Percentiles rank a stretch among this genome's conserved stretches.
Conservation (phyloP, 1,140 invertebrate genomes). For the Dreissena polymorpha region DNA sequence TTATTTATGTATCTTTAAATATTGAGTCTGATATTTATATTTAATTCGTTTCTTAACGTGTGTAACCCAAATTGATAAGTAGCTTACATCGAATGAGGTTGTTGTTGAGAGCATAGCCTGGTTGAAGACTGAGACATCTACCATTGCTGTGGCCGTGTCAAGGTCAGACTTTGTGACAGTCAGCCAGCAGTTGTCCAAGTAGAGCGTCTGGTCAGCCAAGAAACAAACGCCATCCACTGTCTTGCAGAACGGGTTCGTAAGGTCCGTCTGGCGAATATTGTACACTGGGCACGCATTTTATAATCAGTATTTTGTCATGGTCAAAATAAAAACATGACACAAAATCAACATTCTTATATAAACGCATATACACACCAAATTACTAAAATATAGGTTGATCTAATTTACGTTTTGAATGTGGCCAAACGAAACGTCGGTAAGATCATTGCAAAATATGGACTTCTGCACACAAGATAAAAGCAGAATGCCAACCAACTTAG, state of each 20-base stretch:
- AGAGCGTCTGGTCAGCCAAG: background rate
- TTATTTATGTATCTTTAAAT: background rate
- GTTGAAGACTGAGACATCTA: slow-evolving; percentile 19
- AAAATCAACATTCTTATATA: background rate
- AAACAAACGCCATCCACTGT: background rate
- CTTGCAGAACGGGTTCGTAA: background rate
- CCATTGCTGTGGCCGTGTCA: background rate
- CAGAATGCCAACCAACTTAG: too few relatives aligned
- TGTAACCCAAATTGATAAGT: background rate
- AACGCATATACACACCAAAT: background rate
- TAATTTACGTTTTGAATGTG: background rate
- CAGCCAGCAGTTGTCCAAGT: slow-evolving; percentile 37
- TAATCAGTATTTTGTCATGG: too few relatives aligned
- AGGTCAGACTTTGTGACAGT: slow-evolving; percentile 28
- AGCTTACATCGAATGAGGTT: background rate
- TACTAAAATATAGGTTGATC: background rate
- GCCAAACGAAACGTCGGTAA: too few relatives aligned
- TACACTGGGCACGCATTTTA: background rate
- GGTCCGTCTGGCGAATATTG: background rate
- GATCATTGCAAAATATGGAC: too few relatives aligned
- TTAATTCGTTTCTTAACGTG: background rate
- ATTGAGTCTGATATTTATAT: background rate
- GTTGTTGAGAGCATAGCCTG: slow-evolving; percentile 22
- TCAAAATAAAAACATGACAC: background rate
- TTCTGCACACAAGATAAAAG: too few relatives aligned